Evolutionary conservation across 1,140 invertebrate species (phyloP).

Genomic region (Megalonaias nervosa): DNA sequence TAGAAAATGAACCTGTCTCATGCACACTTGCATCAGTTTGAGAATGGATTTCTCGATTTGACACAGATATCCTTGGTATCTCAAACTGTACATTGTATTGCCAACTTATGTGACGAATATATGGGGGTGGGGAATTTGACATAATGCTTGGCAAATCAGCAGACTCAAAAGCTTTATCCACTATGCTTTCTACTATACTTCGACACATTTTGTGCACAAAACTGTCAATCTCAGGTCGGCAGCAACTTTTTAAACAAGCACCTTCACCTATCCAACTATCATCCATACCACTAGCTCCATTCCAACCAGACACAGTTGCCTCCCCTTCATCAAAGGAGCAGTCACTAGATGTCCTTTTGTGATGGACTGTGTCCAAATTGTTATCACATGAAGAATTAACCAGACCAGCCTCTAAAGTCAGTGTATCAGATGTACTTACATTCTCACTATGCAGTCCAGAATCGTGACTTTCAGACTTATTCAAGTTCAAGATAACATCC

Average conservation of each 20-base stretch:
- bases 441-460: constrained; percentile 65
- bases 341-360: not conserved
- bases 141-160: too few relatives aligned
- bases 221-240: constrained; percentile 7
- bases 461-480: constrained; percentile 64
- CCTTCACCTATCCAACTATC: not conserved
- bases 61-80: constrained; percentile 40
- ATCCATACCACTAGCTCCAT: too few relatives aligned
- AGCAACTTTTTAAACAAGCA: constrained; percentile 16
- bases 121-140: too few relatives aligned
- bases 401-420: constrained; percentile 12
- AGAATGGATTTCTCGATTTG: not conserved
- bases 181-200: constrained; percentile 34
- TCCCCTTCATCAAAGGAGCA: not conserved
- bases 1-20: constrained; percentile 27
- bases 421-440: constrained; percentile 57
- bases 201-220: constrained; percentile 21
- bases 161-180: constrained; percentile 19
- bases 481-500: constrained; percentile 32
- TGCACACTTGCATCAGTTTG: not conserved
- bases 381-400: not conserved
- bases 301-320: too few relatives aligned
- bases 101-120: constrained; percentile 39
- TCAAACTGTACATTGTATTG: constrained; percentile 53
- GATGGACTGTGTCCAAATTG: not conserved